Percentiles rank a stretch among this genome's conserved stretches.
Evolutionary conservation across 2,888 invertebrate species (phyloP).

Genomic region (Exocentrus adspersus): DNA sequence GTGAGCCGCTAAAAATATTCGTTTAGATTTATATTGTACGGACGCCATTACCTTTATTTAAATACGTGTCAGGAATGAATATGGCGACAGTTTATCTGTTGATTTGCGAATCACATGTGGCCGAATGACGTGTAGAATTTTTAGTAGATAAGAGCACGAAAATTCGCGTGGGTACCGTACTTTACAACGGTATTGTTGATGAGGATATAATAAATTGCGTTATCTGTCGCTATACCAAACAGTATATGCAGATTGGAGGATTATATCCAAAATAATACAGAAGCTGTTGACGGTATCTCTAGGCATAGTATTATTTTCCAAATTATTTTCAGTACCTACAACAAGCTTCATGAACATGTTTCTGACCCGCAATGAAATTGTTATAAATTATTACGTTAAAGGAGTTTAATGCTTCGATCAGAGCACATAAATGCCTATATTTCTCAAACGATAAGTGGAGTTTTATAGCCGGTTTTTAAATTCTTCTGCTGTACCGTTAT

Average conservation of each 20-base stretch:
- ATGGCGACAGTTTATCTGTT: slow-evolving; percentile 2
- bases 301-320: too few relatives aligned
- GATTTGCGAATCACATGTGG: slow-evolving; percentile 25
- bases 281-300: too few relatives aligned
- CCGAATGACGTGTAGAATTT: slow-evolving; percentile 20
- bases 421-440: neutral
- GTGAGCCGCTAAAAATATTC: slow-evolving; percentile 1
- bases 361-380: too few relatives aligned
- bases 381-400: too few relatives aligned
- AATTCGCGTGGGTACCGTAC: slow-evolving; percentile 27
- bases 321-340: too few relatives aligned
- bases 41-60: slow-evolving; percentile 12
- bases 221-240: slow-evolving; percentile 30
- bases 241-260: too few relatives aligned
- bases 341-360: too few relatives aligned
- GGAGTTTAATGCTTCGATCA: too few relatives aligned
- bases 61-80: slow-evolving; percentile 19
- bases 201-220: slow-evolving; percentile 21
- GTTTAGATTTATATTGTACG: neutral
- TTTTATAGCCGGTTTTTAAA: neutral
- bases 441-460: neutral
- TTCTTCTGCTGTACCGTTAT: neutral
- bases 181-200: slow-evolving; percentile 22
- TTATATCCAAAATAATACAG: too few relatives aligned
- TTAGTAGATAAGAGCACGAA: slow-evolving; percentile 29